These are phyloP conservation scores for Dendrocincla tyrannina DNA, from an alignment of 2,797 vertebrate species.

Conservation along the genomic window DNA sequence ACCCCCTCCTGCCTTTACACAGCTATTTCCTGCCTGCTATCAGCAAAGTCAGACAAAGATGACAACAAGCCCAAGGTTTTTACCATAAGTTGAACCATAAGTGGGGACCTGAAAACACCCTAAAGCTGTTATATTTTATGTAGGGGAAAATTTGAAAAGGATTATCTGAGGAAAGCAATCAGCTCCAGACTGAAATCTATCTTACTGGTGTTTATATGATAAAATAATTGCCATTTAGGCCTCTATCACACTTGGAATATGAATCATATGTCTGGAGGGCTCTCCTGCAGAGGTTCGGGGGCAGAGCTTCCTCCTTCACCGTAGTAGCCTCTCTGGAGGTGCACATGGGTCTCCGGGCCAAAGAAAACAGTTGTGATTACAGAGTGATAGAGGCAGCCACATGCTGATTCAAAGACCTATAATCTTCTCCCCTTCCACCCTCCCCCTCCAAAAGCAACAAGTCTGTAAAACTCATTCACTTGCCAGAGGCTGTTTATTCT, in stretches of 20 bases:
- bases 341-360: conserved; percentile 60
- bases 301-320: conserved; percentile 61
- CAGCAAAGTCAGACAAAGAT: conserved; percentile 75
- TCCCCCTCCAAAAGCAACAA: conserved; percentile 65
- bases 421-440: conserved; percentile 61
- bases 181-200: conserved; percentile 69
- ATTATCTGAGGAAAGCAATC: conserved; percentile 68
- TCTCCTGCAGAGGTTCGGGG: conserved; percentile 50
- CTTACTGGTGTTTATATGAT: conserved; percentile 73
- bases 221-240: conserved; percentile 75
- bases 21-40: conserved; percentile 81
- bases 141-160: conserved; percentile 69
- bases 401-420: conserved; percentile 71
- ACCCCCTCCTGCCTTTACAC: conserved; percentile 74
- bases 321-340: conserved; percentile 68
- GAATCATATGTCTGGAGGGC: conserved; percentile 66
- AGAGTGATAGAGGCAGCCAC: conserved; percentile 70
- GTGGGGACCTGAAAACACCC: conserved; percentile 53
- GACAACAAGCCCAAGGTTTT: conserved; percentile 70
- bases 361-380: conserved; percentile 72
- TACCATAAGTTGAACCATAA: conserved; percentile 76
- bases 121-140: conserved; percentile 69
- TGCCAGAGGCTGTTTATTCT: conserved; percentile 77
- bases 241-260: conserved; percentile 73
- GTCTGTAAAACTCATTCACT: conserved; percentile 67